These are phyloP conservation scores for Myotis pilosus DNA, from an alignment of 2,797 vertebrate species.

Conservation along the genomic window DNA sequence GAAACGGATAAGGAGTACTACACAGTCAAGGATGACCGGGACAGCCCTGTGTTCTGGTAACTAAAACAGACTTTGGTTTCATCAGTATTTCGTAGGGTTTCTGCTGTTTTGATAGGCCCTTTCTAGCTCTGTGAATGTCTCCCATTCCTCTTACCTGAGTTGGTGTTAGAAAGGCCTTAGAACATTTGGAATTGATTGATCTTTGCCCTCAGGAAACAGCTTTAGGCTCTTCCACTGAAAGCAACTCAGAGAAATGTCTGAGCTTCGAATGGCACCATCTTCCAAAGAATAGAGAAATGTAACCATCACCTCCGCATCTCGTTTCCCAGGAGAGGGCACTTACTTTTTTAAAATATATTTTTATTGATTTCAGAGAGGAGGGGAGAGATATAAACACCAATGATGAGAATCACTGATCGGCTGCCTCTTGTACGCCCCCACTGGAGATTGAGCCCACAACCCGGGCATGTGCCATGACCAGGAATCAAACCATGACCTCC, in stretches of 20 bases:
- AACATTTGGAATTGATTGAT: not conserved
- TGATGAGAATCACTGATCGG: too few species aligned
- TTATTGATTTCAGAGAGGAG: too few species aligned
- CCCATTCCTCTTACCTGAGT: not conserved
- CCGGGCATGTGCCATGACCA: too few species aligned
- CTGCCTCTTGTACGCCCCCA: too few species aligned
- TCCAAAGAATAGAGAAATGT: not conserved
- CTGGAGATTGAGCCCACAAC: too few species aligned
- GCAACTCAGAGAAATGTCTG: not conserved
- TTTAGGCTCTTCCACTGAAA: not conserved
- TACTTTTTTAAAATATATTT: too few species aligned
- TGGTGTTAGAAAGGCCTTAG: not conserved
- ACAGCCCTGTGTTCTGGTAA: conserved; percentile 98
- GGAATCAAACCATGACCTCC: too few species aligned
- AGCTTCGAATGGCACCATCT: not conserved
- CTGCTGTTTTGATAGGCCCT: not conserved
- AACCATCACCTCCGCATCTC: not conserved
- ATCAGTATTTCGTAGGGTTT: not conserved
- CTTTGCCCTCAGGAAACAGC: not conserved
- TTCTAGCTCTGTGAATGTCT: not conserved
- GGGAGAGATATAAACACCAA: too few species aligned
- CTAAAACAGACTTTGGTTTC: not conserved
- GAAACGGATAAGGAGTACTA: conserved; percentile 97
- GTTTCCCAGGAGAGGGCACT: not conserved
- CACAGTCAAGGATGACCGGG: conserved; percentile 94